A percentile compares a stretch with the other conserved stretches of the same genome.
Conservation (phyloP, 2,888 invertebrate genomes). For the Dorcus parallelipipedus region DNA sequence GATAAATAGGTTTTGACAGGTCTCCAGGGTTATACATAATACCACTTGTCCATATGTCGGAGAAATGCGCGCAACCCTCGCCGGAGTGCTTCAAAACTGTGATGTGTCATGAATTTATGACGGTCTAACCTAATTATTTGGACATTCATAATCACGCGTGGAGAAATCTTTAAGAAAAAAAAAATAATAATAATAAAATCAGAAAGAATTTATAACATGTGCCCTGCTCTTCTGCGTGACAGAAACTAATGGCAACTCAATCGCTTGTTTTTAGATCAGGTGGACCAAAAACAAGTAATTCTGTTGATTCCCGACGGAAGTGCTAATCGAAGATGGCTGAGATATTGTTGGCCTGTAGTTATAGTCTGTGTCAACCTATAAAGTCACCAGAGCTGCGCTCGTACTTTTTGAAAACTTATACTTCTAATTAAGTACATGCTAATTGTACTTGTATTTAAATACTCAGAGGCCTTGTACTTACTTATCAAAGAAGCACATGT, state of each 20-base stretch:
- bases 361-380: too few species aligned
- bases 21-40: slow-evolving; percentile 48
- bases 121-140: slow-evolving; percentile 14
- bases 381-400: too few species aligned
- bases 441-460: too few species aligned
- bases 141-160: too few species aligned
- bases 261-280: slow-evolving; percentile 33
- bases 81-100: slow-evolving; percentile 19
- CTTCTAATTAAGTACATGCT: too few species aligned
- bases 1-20: slow-evolving; percentile 49
- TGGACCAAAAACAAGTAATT: slow-evolving; percentile 21
- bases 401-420: too few species aligned
- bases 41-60: slow-evolving; percentile 51
- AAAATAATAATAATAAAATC: too few species aligned
- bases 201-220: too few species aligned
- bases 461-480: too few species aligned
- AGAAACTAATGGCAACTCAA: slow-evolving; percentile 32
- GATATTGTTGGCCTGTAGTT: slow-evolving; percentile 15
- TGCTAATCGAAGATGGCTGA: slow-evolving; percentile 22
- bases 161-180: too few species aligned
- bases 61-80: slow-evolving; percentile 22
- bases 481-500: too few species aligned
- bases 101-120: slow-evolving; percentile 24
- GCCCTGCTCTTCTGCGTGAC: slow-evolving; percentile 16
- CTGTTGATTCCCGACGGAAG: slow-evolving; percentile 26